A percentile compares a stretch with the other conserved stretches of the same genome.
Conservation (phyloP, 2,888 invertebrate species). For the Lasioglossum oenotherae region DNA sequence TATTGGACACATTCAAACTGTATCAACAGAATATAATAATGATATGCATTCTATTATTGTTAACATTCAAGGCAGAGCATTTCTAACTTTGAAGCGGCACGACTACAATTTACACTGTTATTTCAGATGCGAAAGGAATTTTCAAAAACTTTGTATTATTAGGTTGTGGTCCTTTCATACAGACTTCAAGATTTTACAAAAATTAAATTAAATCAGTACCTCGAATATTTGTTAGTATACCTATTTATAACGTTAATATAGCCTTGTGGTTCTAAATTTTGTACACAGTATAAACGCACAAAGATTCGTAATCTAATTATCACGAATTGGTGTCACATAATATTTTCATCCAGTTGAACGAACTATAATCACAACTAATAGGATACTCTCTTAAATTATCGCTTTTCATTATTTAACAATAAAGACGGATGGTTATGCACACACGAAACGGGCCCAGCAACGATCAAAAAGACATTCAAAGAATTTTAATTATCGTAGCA, state of each 20-base stretch:
- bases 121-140: background rate
- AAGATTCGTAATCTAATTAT: background rate
- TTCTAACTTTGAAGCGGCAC: background rate
- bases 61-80: background rate
- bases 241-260: background rate
- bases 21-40: background rate
- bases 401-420: too few species aligned
- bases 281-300: background rate
- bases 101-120: background rate
- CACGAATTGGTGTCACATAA: background rate
- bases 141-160: background rate
- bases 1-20: conserved; percentile 3
- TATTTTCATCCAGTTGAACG: background rate
- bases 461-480: background rate
- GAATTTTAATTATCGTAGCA: conserved; percentile 13
- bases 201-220: background rate
- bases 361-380: background rate
- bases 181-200: background rate
- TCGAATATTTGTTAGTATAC: background rate
- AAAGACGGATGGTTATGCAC: background rate
- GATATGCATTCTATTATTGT: background rate
- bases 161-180: background rate
- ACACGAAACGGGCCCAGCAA: background rate
- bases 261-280: background rate
- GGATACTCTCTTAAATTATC: background rate